Evolutionary conservation across 2,113 vertebrate genomes (phyloP).

Genomic region (Egretta garzetta): DNA sequence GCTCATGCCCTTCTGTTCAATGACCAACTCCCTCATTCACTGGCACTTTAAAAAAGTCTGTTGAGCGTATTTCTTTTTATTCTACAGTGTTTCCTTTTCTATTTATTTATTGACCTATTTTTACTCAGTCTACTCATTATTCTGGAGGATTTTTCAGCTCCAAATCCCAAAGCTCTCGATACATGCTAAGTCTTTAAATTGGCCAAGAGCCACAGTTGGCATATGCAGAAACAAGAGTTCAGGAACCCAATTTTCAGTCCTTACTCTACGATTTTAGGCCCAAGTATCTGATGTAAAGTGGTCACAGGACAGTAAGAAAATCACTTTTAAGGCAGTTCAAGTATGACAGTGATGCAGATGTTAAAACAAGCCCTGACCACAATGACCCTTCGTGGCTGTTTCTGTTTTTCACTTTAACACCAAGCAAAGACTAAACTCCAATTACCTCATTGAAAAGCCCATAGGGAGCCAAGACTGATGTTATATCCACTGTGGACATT

Average conservation of each 20-base stretch:
- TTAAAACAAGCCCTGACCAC: constrained; percentile 7
- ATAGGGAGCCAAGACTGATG: background rate
- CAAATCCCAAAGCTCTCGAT: background rate
- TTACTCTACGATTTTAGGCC: background rate
- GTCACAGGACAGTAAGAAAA: background rate
- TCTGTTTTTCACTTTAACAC: constrained; percentile 29
- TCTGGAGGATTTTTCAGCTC: background rate
- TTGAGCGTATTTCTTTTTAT: background rate
- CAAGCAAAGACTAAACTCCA: constrained; percentile 22
- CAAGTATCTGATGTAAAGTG: background rate
- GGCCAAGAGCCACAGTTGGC: background rate
- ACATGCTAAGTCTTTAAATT: background rate
- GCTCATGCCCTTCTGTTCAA: background rate
- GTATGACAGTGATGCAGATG: constrained; percentile 14
- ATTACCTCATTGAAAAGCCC: background rate
- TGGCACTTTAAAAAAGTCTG: background rate
- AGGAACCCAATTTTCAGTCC: background rate
- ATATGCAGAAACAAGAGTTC: background rate
- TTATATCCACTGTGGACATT: background rate
- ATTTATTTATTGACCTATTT: constrained; percentile 23
- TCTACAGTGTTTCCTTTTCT: background rate
- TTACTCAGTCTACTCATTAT: background rate
- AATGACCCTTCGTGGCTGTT: background rate
- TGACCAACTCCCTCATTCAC: background rate
- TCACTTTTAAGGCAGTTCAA: constrained; percentile 19